Base-by-base conservation (phyloP, 2,113 vertebrate genomes). In the Aleadryas rufinucha region DNA sequence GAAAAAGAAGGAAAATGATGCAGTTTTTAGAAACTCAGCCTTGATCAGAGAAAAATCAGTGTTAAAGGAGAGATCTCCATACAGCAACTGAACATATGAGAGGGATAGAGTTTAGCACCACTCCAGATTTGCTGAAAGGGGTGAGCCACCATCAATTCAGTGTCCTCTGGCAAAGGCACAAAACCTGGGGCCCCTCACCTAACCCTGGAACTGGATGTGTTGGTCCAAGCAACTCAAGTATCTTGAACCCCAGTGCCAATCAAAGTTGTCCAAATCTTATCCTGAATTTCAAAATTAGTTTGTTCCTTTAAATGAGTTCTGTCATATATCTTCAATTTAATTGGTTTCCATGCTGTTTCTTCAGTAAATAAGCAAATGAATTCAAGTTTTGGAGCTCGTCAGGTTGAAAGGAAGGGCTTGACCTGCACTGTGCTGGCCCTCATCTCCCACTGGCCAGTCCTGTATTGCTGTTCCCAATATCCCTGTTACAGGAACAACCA, bases 401-500 rank as follows among this genome's bases (percentile, higher is more conserved):
- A 71, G 70, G 61, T 65, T 84, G 81, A 65, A 68, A n/a, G 60
- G 44, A 71, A 45, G 60, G 22, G 37, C 28, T 92, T 75, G 69
- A 30, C 44, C 78, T 82, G 56, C 27, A 1, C 16, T 50, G n/a
- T 54, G 45, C 65, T 89, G 68, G 65, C 74, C 59, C 39, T 80
- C 39, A 6, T 37, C 60, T 78, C 75, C 69, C n/a, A 3, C 50
- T 28, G 77, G 56, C 39, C 49, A 10, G 8, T 69, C 26, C 92
- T 71, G 0, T 16, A 0, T 49, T 0, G 0, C 49, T 31, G 9
- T 37, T 90, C 7, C 19, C 15, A 10, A 1, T 15, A 23, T 49
- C 45, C 80, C 57, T 65, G 68, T 35, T 49, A 18, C 1, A 79
- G 74, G 8, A 39, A 24, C 2, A 3, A 9, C 72, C 54, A 59